Conservation (phyloP, 2,113 vertebrate genomes). For the Ibidorhyncha struthersii region DNA sequence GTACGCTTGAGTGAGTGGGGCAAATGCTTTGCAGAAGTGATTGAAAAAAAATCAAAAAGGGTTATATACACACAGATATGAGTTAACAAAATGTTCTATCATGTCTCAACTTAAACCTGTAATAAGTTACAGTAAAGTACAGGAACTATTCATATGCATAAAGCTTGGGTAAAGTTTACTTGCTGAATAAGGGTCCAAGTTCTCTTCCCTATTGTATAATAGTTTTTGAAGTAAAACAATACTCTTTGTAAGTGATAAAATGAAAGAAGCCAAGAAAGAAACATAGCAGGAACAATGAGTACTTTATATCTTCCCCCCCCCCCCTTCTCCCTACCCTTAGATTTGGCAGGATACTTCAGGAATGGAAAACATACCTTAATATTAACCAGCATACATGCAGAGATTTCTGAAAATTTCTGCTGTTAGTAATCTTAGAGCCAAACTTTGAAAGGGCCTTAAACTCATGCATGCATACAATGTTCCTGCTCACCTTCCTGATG, state of each 20-base stretch:
- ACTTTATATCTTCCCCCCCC: not conserved
- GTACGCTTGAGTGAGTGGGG: not conserved
- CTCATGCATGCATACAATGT: not conserved
- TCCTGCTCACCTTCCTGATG: not conserved
- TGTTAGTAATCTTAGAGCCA: not conserved
- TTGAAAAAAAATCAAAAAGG: not conserved
- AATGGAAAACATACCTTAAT: slow-evolving; percentile 40
- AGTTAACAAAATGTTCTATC: not conserved
- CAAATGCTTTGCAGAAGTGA: not conserved
- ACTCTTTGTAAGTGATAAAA: slow-evolving; percentile 6
- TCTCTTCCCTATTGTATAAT: not conserved
- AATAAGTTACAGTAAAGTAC: not conserved
- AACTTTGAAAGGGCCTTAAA: not conserved
- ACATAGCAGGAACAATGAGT: slow-evolving; percentile 29
- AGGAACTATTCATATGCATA: not conserved
- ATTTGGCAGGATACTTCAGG: slow-evolving; percentile 31
- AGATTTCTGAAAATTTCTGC: not conserved
- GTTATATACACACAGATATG: not conserved
- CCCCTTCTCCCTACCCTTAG: not conserved
- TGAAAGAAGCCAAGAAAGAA: not conserved
- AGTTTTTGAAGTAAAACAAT: slow-evolving; percentile 26
- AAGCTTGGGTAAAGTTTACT: not conserved
- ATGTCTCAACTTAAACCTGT: not conserved
- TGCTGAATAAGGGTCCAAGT: not conserved
- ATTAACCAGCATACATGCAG: not conserved